phyloP scores from a whole-genome alignment of 2,113 vertebrate species.

The Psilopsiagon aymara region DNA sequence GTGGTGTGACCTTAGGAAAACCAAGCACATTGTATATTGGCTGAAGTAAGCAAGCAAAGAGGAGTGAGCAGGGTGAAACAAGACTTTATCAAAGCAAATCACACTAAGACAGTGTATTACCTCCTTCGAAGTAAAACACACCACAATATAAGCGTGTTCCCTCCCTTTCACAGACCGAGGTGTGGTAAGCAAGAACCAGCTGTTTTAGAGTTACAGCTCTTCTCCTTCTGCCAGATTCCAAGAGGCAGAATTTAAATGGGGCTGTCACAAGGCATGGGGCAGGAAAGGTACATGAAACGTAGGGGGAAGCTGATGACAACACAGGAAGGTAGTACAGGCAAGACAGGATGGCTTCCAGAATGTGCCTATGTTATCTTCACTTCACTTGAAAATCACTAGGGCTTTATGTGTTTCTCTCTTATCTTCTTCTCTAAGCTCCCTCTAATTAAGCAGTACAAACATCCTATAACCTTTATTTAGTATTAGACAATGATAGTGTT shows the following conservation, averaged over 20 bases:
- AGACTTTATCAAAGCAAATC: background rate
- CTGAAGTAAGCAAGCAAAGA: background rate
- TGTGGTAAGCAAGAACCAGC: background rate
- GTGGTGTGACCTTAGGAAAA: background rate
- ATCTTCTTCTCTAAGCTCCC: background rate
- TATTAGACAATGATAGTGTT: background rate
- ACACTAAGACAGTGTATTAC: background rate
- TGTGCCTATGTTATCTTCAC: background rate
- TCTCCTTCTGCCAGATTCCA: background rate
- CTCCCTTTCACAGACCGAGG: background rate
- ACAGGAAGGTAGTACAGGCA: background rate
- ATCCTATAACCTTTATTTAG: background rate
- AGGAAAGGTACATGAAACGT: background rate
- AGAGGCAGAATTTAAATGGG: background rate
- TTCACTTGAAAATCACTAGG: background rate
- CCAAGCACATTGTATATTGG: background rate
- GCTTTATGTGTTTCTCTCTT: background rate
- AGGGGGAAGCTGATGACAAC: background rate
- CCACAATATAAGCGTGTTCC: background rate
- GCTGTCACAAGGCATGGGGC: background rate
- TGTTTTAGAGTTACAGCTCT: background rate
- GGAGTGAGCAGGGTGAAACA: background rate
- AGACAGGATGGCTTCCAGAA: background rate
- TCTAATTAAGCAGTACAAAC: background rate
- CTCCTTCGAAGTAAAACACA: background rate